Conservation (phyloP, 2,797 vertebrate species). For the Artibeus jamaicensis region DNA sequence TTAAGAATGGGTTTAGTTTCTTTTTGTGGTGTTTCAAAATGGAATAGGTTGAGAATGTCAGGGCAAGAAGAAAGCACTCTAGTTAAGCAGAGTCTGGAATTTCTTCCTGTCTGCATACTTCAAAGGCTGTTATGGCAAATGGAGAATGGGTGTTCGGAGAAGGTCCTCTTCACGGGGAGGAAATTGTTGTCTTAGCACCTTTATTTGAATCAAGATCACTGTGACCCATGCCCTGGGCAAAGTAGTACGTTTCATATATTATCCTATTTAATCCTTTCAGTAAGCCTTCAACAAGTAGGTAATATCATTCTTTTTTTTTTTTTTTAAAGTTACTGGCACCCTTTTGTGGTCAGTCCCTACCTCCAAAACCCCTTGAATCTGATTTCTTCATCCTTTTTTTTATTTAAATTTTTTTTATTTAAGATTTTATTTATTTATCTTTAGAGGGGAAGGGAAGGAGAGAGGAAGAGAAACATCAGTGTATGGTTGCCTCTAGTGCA, state of each 20-base stretch:
- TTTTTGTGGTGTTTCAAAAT: conserved; percentile 37
- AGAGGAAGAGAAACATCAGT: no score
- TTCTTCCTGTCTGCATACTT: background rate
- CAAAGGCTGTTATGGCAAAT: background rate
- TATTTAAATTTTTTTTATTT: no score
- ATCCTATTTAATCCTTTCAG: background rate
- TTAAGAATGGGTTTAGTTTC: conserved; percentile 14
- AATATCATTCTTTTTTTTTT: background rate
- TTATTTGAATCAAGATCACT: background rate
- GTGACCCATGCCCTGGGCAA: background rate
- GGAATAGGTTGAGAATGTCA: background rate
- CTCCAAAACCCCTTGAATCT: no score
- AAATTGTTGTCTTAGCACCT: background rate
- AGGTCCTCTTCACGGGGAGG: background rate
- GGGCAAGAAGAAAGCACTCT: background rate
- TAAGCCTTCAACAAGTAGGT: background rate
- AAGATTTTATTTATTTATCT: no score
- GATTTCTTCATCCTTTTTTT: no score
- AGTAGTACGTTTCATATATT: background rate
- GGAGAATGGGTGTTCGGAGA: background rate
- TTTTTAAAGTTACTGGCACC: no score
- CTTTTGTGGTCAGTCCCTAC: no score
- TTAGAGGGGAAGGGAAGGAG: no score
- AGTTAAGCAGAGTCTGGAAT: accelerated
- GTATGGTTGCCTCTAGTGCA: no score